phyloP scores from a whole-genome alignment of 2,888 invertebrate genomes.

The Campoplex capitator region DNA sequence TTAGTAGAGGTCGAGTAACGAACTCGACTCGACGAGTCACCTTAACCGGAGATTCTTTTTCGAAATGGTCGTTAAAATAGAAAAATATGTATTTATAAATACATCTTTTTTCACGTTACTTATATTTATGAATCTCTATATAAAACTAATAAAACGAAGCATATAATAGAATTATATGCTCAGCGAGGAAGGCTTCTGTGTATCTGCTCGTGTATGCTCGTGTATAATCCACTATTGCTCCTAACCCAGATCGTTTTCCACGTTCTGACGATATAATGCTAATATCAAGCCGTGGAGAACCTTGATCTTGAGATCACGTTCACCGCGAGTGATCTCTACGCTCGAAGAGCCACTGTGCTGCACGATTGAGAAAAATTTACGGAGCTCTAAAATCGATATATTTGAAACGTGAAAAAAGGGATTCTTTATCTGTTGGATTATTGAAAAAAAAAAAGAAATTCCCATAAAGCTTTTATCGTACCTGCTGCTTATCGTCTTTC shows the following conservation, averaged over 20 bases:
- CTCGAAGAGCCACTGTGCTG: not conserved
- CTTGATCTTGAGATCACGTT: constrained; percentile 77
- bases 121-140: not conserved
- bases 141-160: not conserved
- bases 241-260: constrained; percentile 77
- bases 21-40: constrained; percentile 44
- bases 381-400: not conserved
- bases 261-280: constrained; percentile 73
- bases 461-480: not conserved
- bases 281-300: constrained; percentile 70
- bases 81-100: constrained; percentile 2
- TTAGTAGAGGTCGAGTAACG: constrained; percentile 46
- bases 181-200: too few relatives aligned
- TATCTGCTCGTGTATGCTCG: not conserved
- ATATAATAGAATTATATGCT: constrained; percentile 48
- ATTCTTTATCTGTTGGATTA: not conserved
- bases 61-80: constrained; percentile 2
- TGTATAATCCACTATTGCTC: constrained; percentile 48
- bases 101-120: not conserved
- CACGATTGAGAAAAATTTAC: constrained; percentile 21
- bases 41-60: constrained; percentile 25
- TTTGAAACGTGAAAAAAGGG: not conserved
- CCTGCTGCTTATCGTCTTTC: not conserved
- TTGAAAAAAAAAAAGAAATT: not conserved
- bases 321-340: constrained; percentile 58